Evolutionary conservation across 2,797 vertebrate species (phyloP), one percentile per base, ranked within the genome.

Genomic region (Malurus splendens): DNA sequence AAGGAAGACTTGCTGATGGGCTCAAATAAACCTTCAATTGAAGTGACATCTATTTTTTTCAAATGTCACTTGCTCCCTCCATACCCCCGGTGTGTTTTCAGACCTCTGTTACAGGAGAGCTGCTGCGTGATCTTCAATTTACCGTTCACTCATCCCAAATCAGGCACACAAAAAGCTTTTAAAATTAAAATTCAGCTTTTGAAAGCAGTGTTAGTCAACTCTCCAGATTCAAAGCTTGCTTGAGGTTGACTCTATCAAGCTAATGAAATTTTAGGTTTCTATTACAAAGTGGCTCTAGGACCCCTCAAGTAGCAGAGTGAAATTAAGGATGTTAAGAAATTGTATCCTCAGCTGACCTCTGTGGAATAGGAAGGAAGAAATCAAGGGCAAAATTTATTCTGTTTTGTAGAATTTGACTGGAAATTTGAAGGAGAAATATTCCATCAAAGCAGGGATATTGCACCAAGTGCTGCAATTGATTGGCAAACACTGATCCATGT

Each of bases 31-130:
- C 92, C 88, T 92, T 87, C 93, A 93, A 74, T 67, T 93, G 90
- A 93, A 93, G 86, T 94, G 92, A 90, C 92, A 95, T 89, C 67
- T 93, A 90, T 93, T 92, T 90, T 94, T 93, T 93, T 81, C 60
- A 79, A 83, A 87, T 75, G 89, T 86, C 87, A 89, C 89, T 79
- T 85, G 84, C 74, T 86, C 71, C 85, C 65, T 91, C 89, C 3
- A 0, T 32, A 47, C 79, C 79, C 74, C 86, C 25, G 7, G 18
- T 33, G 64, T 2, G 22, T 71, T 86, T 89, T 94, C 80, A 89
- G 92, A 74, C 60, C 80, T 65, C 73, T 77, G 42, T 24, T 51
- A 38, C 0, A 11, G 52, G 64, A 94, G 77, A 87, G 50, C 64
- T 90, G 67, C 80, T 82, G 67, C 12, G 3, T 38, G 60, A 83